Conservation (phyloP, 2,113 vertebrate genomes). For the Planiliza haematocheilus region DNA sequence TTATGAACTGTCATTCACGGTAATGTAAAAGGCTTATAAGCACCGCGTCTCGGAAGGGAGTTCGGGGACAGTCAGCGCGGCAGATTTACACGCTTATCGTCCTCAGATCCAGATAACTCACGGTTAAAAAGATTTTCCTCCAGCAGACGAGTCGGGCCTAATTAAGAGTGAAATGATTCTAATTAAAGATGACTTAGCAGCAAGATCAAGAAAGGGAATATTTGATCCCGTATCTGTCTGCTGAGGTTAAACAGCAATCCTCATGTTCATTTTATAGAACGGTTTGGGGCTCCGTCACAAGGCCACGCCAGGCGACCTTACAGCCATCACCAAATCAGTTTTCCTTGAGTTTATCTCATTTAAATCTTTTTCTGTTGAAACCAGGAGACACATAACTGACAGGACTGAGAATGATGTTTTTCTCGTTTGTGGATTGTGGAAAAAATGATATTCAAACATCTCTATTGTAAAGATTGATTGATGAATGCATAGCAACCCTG, state of each 20-base stretch:
- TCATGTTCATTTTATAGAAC: background rate
- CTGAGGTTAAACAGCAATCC: background rate
- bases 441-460: too few relatives aligned
- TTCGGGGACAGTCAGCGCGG: constrained; percentile 20
- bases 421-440: too few relatives aligned
- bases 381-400: too few relatives aligned
- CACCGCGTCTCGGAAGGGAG: constrained; percentile 13
- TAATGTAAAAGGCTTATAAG: constrained; percentile 41
- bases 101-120: background rate
- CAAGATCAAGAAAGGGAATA: constrained; percentile 2
- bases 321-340: background rate
- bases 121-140: background rate
- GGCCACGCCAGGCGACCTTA: background rate
- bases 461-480: too few relatives aligned
- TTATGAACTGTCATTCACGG: constrained; percentile 59
- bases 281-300: background rate
- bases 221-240: constrained; percentile 4
- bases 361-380: background rate
- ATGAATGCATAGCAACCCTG: too few relatives aligned
- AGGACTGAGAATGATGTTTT: too few relatives aligned
- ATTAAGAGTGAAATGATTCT: constrained; percentile 25
- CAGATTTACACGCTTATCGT: background rate
- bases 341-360: background rate
- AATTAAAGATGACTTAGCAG: constrained; percentile 25
- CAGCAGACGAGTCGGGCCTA: constrained; percentile 18